phyloP scores from a whole-genome alignment of 2,113 vertebrate species.

The Thermophis baileyi region DNA sequence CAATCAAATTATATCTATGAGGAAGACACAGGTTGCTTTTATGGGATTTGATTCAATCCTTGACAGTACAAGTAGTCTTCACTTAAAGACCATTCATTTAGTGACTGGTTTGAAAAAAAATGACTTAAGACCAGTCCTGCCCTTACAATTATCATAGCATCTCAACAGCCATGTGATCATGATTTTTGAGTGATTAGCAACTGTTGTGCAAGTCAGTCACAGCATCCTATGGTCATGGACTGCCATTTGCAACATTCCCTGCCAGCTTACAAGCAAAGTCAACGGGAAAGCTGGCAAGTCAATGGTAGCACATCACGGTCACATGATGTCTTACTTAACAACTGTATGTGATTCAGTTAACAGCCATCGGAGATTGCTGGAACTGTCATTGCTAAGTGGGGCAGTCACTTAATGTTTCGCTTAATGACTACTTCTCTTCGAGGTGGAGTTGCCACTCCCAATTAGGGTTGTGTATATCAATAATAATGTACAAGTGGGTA shows the following conservation, averaged over 20 bases:
- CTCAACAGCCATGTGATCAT: not conserved
- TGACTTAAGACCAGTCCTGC: not conserved
- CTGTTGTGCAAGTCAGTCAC: not conserved
- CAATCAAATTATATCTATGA: not conserved
- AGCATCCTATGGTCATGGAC: not conserved
- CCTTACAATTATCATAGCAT: fast-evolving
- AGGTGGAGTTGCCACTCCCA: not conserved
- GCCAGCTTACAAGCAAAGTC: not conserved
- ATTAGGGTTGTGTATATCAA: not conserved
- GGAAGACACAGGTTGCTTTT: not conserved
- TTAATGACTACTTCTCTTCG: not conserved
- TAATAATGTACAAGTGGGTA: not conserved
- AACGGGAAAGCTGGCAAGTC: not conserved
- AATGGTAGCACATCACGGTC: not conserved
- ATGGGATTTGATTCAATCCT: not conserved
- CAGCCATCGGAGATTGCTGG: not conserved
- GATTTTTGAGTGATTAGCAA: not conserved
- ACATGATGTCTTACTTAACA: not conserved
- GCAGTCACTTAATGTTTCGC: not conserved
- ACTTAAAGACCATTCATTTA: not conserved
- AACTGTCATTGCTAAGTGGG: not conserved
- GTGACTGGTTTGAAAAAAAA: not conserved
- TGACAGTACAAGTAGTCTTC: not conserved
- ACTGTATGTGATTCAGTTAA: not conserved
- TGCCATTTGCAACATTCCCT: not conserved